Evolutionary conservation across 2,888 invertebrate species (phyloP).

Genomic region (Hypomecis punctinalis): DNA sequence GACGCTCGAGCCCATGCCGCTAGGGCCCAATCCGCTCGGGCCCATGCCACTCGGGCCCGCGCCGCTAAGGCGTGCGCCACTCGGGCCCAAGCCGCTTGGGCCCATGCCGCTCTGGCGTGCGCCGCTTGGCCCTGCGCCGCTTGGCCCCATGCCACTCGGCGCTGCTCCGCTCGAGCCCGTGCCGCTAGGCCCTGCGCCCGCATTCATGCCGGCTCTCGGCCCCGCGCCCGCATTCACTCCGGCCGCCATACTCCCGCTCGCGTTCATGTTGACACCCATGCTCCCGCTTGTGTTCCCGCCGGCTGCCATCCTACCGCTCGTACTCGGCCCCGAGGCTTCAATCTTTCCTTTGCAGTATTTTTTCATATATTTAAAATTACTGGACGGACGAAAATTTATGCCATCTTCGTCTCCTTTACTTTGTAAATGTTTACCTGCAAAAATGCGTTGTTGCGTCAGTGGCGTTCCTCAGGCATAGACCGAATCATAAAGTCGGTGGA

Average conservation of each 20-base stretch:
- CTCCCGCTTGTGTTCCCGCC: not conserved
- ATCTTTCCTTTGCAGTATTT: slow-evolving; percentile 65
- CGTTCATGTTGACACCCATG: no score
- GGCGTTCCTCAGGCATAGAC: no score
- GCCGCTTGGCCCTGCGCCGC: not conserved
- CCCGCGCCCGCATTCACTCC: not conserved
- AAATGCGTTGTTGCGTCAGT: not conserved
- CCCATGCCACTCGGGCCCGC: slow-evolving; percentile 31
- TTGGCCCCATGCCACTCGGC: not conserved
- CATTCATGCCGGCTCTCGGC: not conserved
- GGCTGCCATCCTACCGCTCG: slow-evolving; percentile 8
- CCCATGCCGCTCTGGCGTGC: not conserved
- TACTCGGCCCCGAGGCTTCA: slow-evolving; percentile 29
- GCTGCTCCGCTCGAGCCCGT: not conserved
- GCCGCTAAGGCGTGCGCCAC: slow-evolving; percentile 59
- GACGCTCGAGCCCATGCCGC: not conserved
- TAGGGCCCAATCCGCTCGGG: not conserved
- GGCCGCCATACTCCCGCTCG: no score
- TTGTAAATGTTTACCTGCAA: slow-evolving; percentile 31
- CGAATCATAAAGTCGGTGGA: no score
- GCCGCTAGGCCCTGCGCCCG: slow-evolving; percentile 41
- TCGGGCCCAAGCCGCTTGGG: not conserved
- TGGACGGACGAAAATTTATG: slow-evolving; percentile 64
- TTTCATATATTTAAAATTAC: slow-evolving; percentile 71
- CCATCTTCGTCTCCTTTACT: slow-evolving; percentile 53